Conservation (phyloP, 1,140 invertebrate species). For the Trichonephila inaurata region DNA sequence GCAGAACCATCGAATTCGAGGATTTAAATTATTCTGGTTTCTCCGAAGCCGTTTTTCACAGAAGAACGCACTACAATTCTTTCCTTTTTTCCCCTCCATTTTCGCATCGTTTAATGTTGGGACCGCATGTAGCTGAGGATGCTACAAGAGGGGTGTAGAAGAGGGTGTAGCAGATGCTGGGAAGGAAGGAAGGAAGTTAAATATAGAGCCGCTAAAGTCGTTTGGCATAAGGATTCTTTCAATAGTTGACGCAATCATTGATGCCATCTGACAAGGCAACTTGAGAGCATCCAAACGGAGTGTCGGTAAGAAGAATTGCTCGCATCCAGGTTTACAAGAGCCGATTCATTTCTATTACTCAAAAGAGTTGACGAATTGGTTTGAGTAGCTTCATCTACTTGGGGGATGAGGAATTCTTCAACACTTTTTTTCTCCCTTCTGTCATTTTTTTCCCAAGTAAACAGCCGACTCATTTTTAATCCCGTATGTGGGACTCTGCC, state of each 20-base stretch:
- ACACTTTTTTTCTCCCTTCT: background rate
- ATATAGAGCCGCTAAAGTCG: conserved; percentile 34
- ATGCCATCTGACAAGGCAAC: conserved; percentile 42
- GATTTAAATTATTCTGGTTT: background rate
- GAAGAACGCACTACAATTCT: background rate
- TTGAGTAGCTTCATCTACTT: conserved; percentile 23
- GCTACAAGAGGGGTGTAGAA: background rate
- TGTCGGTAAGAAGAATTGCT: conserved; percentile 35
- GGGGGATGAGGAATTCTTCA: conserved; percentile 19
- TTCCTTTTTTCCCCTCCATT: background rate
- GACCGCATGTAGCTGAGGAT: background rate
- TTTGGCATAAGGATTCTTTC: conserved; percentile 51
- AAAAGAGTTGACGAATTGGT: conserved; percentile 23
- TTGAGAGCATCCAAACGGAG: conserved; percentile 19
- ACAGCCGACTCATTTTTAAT: conserved; percentile 1
- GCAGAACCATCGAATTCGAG: background rate
- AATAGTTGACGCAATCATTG: conserved; percentile 53
- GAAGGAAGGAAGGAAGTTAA: conserved; percentile 42
- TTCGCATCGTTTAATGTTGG: background rate
- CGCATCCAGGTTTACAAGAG: background rate
- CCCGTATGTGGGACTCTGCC: background rate
- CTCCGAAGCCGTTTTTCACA: background rate
- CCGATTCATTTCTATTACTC: conserved; percentile 19
- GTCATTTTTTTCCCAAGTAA: background rate
- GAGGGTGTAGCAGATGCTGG: background rate